Base-by-base conservation (phyloP, 2,113 vertebrate species). In the Hippocampus barbouri region DNA sequence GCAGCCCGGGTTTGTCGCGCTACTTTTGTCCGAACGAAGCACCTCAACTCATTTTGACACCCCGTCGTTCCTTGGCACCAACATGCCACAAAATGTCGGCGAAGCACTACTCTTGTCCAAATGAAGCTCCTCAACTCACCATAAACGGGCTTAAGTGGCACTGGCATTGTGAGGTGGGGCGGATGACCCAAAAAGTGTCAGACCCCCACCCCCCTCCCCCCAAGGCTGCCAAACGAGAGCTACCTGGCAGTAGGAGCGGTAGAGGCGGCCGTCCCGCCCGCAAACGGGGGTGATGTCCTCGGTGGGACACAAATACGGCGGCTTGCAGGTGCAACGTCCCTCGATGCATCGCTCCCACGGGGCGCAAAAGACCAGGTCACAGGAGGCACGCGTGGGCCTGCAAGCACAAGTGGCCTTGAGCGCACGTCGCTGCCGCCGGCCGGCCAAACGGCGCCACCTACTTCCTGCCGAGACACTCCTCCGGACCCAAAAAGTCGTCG, bases 231-330 rank as follows among this genome's bases (percentile, higher is more conserved):
- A 3, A 53, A 56, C 2, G 9, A 1, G 53, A 38, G 47, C 41
- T 68, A 87, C 85, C 74, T 87, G 85, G 66, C 85, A 87, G 77
- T 73, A 87, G 38, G 85, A 87, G n/a, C 69, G 43, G 71, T 81
- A 83, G 0, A 0, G 34, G 8, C 65, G 59, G 0, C 2, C 0
- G 51, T 79, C 45, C 10, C 0, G 8, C 2, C 76, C 79, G 56
- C 85, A 87, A 0, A 87, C 77, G 1, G 68, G 0, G 0, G 25
- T 14, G 10, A 14, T 0, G 0, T 49, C 9, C 5, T 71, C n/a
- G 10, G 0, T 0, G 0, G 83, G 80, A 57, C 85, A 87, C 66
- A 71, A 6, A 18, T 87, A 81, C 0, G 83, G 79, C 0, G 65
- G 70, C 66, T 87, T 87, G 40, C 85, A 87, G 40, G 67, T 62